phyloP scores from a whole-genome alignment of 2,113 vertebrate species.

The Ageneiosus marmoratus region DNA sequence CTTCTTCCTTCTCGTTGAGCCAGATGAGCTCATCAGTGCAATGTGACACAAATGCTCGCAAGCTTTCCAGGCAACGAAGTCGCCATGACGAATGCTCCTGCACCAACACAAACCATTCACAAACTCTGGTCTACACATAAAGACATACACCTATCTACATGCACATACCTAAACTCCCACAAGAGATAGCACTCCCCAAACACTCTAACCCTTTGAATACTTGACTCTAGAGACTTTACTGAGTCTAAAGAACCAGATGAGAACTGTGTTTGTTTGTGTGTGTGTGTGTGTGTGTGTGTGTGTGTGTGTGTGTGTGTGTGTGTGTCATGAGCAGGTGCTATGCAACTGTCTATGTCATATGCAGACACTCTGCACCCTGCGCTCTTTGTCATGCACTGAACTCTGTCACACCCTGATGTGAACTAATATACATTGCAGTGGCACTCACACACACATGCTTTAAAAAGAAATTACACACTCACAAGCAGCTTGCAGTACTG shows the following conservation, averaged over 20 bases:
- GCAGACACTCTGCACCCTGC: slow-evolving; percentile 5
- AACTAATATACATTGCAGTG: slow-evolving; percentile 18
- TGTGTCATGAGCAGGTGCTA: slow-evolving; percentile 37
- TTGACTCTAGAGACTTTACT: background rate
- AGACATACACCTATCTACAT: background rate
- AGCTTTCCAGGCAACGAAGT: slow-evolving; percentile 86
- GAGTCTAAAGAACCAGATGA: background rate
- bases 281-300: slow-evolving; percentile 25
- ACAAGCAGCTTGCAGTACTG: slow-evolving; percentile 97
- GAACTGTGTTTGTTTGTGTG: slow-evolving; percentile 12
- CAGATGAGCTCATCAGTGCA: slow-evolving; percentile 96
- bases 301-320: slow-evolving; percentile 13
- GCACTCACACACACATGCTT: slow-evolving; percentile 20
- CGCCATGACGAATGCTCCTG: slow-evolving; percentile 95
- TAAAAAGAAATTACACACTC: slow-evolving; percentile 60
- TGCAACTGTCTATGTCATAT: slow-evolving; percentile 15
- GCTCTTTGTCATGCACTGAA: slow-evolving; percentile 20
- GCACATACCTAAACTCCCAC: background rate
- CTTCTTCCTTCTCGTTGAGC: slow-evolving; percentile 97
- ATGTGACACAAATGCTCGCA: slow-evolving; percentile 86
- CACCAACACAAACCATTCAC: slow-evolving; percentile 52
- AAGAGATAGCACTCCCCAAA: too few relatives aligned
- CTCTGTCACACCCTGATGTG: slow-evolving; percentile 37
- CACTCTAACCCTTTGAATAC: background rate
- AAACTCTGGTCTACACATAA: slow-evolving; percentile 30